Evolutionary conservation across 2,797 vertebrate genomes (phyloP).

Genomic region (Ispidina picta): DNA sequence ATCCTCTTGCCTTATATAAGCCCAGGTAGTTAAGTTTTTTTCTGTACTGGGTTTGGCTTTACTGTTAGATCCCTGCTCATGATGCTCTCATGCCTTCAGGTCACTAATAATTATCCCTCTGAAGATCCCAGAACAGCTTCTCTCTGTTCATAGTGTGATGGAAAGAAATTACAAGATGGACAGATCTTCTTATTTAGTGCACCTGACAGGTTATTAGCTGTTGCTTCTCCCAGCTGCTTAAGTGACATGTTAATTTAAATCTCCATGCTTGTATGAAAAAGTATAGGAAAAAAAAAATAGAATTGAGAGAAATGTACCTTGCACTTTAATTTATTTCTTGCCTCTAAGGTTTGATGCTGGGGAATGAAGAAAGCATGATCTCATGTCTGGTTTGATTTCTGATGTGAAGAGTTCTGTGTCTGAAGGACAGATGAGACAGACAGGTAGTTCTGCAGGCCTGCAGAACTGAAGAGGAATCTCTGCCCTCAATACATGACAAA

Average conservation of each 20-base stretch:
- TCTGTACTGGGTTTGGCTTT: background rate
- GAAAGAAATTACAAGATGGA: background rate
- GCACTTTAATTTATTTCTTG: conserved; percentile 8
- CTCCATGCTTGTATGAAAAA: conserved; percentile 13
- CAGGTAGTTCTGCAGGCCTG: background rate
- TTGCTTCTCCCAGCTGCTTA: conserved; percentile 2
- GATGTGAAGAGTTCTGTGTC: background rate
- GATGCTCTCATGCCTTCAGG: background rate
- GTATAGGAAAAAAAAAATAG: background rate
- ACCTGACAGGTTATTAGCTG: background rate
- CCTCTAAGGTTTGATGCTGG: background rate
- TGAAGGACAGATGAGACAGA: background rate
- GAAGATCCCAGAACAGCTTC: background rate
- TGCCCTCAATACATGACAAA: background rate
- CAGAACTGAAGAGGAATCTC: background rate
- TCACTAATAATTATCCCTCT: background rate
- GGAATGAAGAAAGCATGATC: background rate
- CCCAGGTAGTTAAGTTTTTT: rapidly evolving
- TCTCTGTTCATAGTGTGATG: background rate
- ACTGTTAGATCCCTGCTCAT: background rate
- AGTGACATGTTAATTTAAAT: conserved; percentile 47
- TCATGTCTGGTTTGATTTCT: conserved; percentile 30
- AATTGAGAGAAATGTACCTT: background rate
- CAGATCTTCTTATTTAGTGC: background rate
- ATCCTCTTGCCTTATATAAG: background rate